Conservation (phyloP, 2,797 vertebrate genomes). For the Acridotheres tristis region DNA sequence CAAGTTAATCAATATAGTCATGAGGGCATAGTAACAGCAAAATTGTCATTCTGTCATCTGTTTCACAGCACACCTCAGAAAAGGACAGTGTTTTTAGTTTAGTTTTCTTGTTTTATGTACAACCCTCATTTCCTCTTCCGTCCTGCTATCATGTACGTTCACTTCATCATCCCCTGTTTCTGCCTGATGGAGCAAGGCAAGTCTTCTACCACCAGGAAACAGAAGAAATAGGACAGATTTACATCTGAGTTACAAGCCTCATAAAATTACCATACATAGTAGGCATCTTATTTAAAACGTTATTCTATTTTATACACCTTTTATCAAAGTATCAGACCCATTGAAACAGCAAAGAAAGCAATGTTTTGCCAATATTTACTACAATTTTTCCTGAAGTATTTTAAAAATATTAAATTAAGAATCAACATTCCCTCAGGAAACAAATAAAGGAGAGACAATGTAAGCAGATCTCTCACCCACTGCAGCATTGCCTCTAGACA, state of each 20-base stretch:
- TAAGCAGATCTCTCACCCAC: neutral
- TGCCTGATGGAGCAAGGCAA: neutral
- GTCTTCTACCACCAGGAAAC: neutral
- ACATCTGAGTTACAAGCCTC: neutral
- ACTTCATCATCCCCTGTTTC: neutral
- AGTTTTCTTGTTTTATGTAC: neutral
- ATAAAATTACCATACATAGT: neutral
- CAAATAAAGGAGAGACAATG: neutral
- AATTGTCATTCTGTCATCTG: neutral
- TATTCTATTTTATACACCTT: neutral
- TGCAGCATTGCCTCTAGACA: neutral
- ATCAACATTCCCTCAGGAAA: neutral
- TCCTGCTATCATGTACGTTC: neutral
- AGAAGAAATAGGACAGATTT: neutral
- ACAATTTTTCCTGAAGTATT: neutral
- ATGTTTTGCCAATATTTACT: neutral
- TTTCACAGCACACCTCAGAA: neutral
- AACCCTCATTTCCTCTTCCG: neutral
- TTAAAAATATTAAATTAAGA: neutral
- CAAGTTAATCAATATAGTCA: neutral
- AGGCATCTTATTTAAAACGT: neutral
- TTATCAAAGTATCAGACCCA: neutral
- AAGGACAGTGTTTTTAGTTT: neutral
- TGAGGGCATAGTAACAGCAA: neutral
- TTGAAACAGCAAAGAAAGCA: neutral